Percentiles rank a stretch among this genome's conserved stretches.
These are phyloP conservation scores for Thalassoma bifasciatum DNA, from an alignment of 2,113 vertebrate genomes.

Conservation along the genomic window DNA sequence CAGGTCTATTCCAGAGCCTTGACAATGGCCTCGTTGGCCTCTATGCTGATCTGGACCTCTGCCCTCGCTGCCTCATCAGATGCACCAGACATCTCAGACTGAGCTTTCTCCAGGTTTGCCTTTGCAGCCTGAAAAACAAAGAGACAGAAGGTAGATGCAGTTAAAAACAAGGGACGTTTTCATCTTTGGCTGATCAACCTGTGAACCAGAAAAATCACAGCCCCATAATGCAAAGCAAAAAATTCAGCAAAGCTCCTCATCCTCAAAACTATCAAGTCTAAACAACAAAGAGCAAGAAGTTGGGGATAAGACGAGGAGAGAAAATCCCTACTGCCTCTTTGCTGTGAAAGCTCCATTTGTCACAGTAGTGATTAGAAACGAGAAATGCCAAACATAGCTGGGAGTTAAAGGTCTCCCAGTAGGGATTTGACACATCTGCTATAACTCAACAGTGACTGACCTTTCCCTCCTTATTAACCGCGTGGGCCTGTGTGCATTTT, in stretches of 20 bases:
- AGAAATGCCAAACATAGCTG: constrained; percentile 88
- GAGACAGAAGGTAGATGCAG: background rate
- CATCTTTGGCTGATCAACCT: background rate
- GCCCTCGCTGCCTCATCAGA: constrained; percentile 86
- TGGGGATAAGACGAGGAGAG: constrained; percentile 29
- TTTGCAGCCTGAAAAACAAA: constrained; percentile 85
- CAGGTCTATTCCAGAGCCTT: constrained; percentile 91
- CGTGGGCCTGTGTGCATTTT: constrained; percentile 69
- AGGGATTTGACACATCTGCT: constrained; percentile 84
- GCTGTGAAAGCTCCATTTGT: constrained; percentile 82
- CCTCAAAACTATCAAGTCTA: background rate
- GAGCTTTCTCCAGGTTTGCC: constrained; percentile 93
- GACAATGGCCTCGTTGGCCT: constrained; percentile 93
- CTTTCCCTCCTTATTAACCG: constrained; percentile 85
- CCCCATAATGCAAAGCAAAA: background rate
- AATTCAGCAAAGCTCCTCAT: too few relatives aligned
- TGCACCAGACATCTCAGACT: constrained; percentile 81
- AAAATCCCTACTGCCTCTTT: constrained; percentile 75
- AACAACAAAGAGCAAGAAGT: constrained; percentile 2
- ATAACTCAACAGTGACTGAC: constrained; percentile 85
- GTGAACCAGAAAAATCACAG: background rate
- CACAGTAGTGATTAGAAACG: constrained; percentile 83
- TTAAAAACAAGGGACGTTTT: background rate
- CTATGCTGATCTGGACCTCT: constrained; percentile 91
- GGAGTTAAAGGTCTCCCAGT: constrained; percentile 87